These are phyloP conservation scores for Mus minutoides DNA, from an alignment of 2,797 vertebrate genomes.

Conservation along the genomic window DNA sequence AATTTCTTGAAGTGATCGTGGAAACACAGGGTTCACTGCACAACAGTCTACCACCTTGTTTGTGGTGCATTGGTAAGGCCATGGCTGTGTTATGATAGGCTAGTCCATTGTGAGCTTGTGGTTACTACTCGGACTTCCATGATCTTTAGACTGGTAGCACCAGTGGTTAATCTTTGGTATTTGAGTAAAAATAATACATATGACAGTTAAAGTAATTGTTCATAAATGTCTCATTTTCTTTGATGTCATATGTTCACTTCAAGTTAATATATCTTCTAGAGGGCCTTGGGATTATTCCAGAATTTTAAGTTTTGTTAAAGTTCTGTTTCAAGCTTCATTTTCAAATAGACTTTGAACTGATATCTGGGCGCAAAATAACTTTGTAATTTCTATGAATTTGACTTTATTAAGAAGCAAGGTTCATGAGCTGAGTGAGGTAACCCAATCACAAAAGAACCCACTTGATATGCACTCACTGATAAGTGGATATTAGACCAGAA, in stretches of 20 bases:
- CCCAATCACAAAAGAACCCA: too few species aligned
- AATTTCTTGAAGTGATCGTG: neutral
- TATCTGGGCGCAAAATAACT: neutral
- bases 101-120: accelerated
- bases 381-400: neutral
- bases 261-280: neutral
- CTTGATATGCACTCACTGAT: too few species aligned
- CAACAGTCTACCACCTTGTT: neutral
- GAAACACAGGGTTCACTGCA: neutral
- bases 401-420: neutral
- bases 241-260: neutral
- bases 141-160: neutral
- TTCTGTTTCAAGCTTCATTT: neutral
- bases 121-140: accelerated
- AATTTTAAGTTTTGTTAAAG: neutral
- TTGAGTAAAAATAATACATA: neutral
- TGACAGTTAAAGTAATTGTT: neutral
- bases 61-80: accelerated
- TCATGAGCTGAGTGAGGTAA: too few species aligned
- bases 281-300: neutral
- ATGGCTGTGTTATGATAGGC: neutral
- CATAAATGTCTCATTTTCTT: neutral
- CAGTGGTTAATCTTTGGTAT: neutral
- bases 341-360: neutral
- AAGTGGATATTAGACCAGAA: too few species aligned